Evolutionary conservation across 1,140 invertebrate species (phyloP).

Genomic region (Drosophila subpulchrella): DNA sequence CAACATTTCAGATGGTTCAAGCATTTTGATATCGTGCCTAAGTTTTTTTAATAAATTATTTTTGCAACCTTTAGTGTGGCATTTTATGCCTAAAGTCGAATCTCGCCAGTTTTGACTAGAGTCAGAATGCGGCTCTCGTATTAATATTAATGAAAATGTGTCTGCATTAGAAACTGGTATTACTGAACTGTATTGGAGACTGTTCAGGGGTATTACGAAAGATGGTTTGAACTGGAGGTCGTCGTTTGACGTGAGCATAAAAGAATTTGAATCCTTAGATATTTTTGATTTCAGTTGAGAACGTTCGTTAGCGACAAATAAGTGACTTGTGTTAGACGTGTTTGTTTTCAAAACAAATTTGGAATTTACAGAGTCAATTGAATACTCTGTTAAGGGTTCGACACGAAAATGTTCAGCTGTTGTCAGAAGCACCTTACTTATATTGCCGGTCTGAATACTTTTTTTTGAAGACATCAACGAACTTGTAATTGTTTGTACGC

Average conservation of each 20-base stretch:
- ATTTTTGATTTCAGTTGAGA: not conserved
- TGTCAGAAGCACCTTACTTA: conserved; percentile 17
- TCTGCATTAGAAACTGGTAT: not conserved
- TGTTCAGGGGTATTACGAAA: not conserved
- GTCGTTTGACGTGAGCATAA: not conserved
- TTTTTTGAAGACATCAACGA: not conserved
- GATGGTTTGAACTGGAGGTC: not conserved
- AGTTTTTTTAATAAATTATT: not conserved
- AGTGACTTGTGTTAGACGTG: not conserved
- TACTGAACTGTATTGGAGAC: not conserved
- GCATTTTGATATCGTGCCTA: not conserved
- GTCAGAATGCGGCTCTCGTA: not conserved
- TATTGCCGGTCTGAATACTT: not conserved
- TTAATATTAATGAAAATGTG: not conserved
- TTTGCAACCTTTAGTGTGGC: not conserved
- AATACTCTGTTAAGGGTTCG: not conserved
- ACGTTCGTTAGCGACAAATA: not conserved
- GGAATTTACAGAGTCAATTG: not conserved
- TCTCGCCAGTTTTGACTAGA: not conserved
- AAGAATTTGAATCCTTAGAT: not conserved
- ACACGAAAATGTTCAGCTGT: conserved; percentile 30
- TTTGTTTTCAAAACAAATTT: not conserved
- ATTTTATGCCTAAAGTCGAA: not conserved
- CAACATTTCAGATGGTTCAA: conserved; percentile 20
- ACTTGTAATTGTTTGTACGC: conserved; percentile 12